phyloP scores from a whole-genome alignment of 2,888 invertebrate genomes.

The Heliconius hortense region DNA sequence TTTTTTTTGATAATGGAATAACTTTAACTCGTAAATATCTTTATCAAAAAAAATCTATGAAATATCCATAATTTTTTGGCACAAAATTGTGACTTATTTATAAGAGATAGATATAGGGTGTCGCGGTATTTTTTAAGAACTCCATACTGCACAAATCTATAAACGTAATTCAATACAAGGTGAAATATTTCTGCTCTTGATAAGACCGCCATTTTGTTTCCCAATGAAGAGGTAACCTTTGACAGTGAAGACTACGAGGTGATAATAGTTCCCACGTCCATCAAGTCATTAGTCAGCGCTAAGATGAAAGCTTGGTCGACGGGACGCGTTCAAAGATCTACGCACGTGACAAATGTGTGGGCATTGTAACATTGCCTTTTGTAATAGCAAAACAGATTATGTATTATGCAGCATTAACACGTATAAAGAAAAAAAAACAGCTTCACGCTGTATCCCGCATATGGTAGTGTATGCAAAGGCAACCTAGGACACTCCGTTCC shows the following conservation, averaged over 20 bases:
- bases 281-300: constrained; percentile 74
- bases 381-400: constrained; percentile 65
- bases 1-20: too few species aligned
- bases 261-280: constrained; percentile 72
- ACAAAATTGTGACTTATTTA: too few species aligned
- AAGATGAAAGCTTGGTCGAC: constrained; percentile 49
- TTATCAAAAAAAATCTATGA: too few species aligned
- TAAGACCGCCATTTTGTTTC: constrained; percentile 65
- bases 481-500: too few species aligned
- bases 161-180: neutral
- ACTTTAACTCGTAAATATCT: too few species aligned
- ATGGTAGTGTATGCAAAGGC: too few species aligned
- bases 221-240: constrained; percentile 58
- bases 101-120: too few species aligned
- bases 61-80: too few species aligned
- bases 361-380: constrained; percentile 61
- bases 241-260: constrained; percentile 67
- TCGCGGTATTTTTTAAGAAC: too few species aligned
- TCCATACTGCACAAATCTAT: neutral
- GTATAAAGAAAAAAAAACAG: constrained; percentile 17
- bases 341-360: constrained; percentile 65
- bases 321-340: constrained; percentile 41
- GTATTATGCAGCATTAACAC: constrained; percentile 33
- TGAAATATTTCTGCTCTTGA: constrained; percentile 38
- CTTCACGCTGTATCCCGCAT: too few species aligned